Evolutionary conservation across 2,113 vertebrate genomes (phyloP).

Genomic region (Neotoma lepida): DNA sequence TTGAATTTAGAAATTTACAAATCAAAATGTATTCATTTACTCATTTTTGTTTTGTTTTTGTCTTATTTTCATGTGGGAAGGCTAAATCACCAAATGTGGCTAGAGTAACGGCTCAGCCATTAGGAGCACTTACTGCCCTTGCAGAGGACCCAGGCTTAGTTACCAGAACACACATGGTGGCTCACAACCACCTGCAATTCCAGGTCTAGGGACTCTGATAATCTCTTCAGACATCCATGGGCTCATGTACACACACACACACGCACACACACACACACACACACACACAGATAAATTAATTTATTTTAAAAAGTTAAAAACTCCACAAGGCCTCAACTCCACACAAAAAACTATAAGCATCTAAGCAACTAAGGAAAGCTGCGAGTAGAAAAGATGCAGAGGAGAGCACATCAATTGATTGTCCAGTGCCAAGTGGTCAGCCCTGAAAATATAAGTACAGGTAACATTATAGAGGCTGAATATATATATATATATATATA

Average conservation of each 20-base stretch:
- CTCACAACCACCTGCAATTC: not conserved
- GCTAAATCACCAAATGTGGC: not conserved
- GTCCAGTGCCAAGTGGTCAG: too few relatives aligned
- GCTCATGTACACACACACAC: not conserved
- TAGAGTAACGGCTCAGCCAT: not conserved
- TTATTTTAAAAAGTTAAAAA: too few relatives aligned
- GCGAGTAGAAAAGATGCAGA: not conserved
- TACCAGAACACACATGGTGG: not conserved
- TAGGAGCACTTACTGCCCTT: not conserved
- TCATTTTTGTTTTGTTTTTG: not conserved
- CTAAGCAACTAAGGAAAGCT: not conserved
- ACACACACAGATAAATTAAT: too few relatives aligned
- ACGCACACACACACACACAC: not conserved
- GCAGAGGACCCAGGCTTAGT: not conserved
- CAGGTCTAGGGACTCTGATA: not conserved
- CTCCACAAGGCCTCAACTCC: not conserved
- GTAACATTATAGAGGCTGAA: not conserved
- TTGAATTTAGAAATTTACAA: slow-evolving; percentile 9
- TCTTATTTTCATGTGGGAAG: not conserved
- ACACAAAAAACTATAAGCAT: not conserved
- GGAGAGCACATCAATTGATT: not conserved
- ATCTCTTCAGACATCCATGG: not conserved
- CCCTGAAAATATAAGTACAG: not conserved
- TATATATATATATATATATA: not conserved
- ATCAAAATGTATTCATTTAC: not conserved